Evolutionary conservation across 2,797 vertebrate genomes (phyloP), one percentile per base, ranked within the genome.

Genomic region (Chloroceryle inda): DNA sequence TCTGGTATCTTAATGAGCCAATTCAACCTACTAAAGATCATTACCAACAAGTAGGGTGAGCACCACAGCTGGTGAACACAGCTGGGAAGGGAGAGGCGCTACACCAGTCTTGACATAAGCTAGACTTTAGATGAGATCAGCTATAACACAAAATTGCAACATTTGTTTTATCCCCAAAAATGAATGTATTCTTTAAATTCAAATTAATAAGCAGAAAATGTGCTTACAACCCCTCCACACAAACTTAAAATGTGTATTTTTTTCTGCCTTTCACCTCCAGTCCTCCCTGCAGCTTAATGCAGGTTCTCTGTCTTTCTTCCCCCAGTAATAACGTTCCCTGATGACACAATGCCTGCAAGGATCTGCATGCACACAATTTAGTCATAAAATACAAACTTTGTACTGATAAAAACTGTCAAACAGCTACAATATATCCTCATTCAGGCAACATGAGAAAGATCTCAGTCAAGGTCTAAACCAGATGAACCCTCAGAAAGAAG

Each of bases 331-430:
- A 85, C 6, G 5, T 45, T 85, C 50, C 73, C 67, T 44, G 31
- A 53, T 0, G 0, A 71, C 53, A 88, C 38, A 64, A 47, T 5
- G 29, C n/a, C 17, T 75, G 49, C 73, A 83, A 72, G 40, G 62
- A 92, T 66, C 76, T 78, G 29, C 83, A 55, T 11, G 55, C 38
- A 68, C 22, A 44, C n/a, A 53, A 74, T 62, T 78, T 55, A 84
- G 13, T 52, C 53, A 86, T n/a, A 42, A 93, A 96, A 92, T 86
- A 76, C 22, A 81, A 95, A 91, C 66, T 78, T 62, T 2, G 13
- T 33, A 33, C 66, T 81, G 35, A 50, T 90, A 86, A 92, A 92
- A 95, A 55, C 23, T 22, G 29, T 42, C 76, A 86, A 75, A 78
- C 22, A 81, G 56, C 8, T 90, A 83, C 53, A 90, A 84, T 75